Conservation (phyloP, 1,140 invertebrate genomes). For the Drosophila nebulosa region DNA sequence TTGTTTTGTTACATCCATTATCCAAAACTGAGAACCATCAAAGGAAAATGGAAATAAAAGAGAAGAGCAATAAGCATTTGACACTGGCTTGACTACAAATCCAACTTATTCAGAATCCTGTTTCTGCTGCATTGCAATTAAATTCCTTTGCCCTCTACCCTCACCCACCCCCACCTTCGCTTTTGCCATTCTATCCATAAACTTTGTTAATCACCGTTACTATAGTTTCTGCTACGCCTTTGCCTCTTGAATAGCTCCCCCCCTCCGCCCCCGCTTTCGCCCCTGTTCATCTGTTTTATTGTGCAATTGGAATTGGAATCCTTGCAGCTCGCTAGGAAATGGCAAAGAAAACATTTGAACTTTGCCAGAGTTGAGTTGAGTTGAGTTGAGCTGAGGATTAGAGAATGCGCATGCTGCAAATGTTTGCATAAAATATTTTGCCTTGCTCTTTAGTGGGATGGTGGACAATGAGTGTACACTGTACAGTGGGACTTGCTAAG, state of each 20-base stretch:
- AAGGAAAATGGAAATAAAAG: not conserved
- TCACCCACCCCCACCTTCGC: not conserved
- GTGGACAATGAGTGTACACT: too few species aligned
- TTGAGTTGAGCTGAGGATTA: not conserved
- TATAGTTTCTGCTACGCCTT: not conserved
- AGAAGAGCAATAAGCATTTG: not conserved
- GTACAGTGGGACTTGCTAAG: not conserved
- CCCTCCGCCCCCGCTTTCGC: not conserved
- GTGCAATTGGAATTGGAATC: slow-evolving; percentile 4
- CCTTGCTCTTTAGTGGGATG: not conserved
- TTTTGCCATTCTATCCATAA: not conserved
- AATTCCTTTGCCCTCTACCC: not conserved
- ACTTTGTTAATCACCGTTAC: not conserved
- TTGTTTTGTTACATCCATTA: too few species aligned
- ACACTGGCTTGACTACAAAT: not conserved
- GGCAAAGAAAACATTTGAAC: slow-evolving; percentile 4
- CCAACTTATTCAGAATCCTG: not conserved
- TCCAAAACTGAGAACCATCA: not conserved
- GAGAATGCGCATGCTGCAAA: not conserved
- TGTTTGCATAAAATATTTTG: slow-evolving; percentile 1
- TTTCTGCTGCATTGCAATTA: not conserved
- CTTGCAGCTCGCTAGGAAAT: not conserved
- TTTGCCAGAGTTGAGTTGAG: not conserved
- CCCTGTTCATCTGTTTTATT: not conserved
- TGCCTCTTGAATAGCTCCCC: too few species aligned